Evolutionary conservation across 2,888 invertebrate genomes (phyloP), one percentile per base, ranked within the genome.

Genomic region (Neoitamus cyanurus): DNA sequence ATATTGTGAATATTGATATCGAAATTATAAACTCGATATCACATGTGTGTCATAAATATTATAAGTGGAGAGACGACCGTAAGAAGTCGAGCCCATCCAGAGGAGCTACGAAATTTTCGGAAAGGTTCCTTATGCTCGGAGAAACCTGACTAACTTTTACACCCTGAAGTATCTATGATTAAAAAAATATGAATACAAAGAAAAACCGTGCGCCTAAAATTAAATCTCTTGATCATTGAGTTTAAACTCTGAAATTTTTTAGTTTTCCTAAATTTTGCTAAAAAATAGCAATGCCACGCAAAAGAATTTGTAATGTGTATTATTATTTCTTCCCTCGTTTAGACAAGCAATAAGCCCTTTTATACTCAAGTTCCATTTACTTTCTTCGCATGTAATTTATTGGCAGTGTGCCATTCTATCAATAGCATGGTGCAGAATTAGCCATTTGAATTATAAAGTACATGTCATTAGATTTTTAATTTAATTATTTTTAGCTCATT

Each of bases 361-460:
- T 25, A 58, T 25, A 58, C 48, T 58, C 58, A 58, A 42, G 58
- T 15, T 58, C 58, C 20, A 58, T 20, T 58, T 20, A 20, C 58
- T 58, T 58, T 58, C 58, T 20, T 58, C 58, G 11, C 25, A 58
- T 58, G 78, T 70, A 85, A 84, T 86, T 86, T 84, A 86, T 86
- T 86, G 86, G 86, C 86, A 82, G 34, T 28, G 68, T 85, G 86
- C 86, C 86, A 86, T 85, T 84, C 80, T 83, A 83, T 75, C 46
- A 72, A 83, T 78, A 77, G 85, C 80, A 68, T 78, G 28, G 83
- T 70, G n/a, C 69, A 72, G 80, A 84, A 69, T 72, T 77, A 70
- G 78, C 68, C 37, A 25, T 80, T 70, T n/a, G 36, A 78, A 80
- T 72, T 80, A 48, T 78, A 84, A 83, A 69, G 70, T 83, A 70